Conservation (phyloP, 2,888 invertebrate species). For the Napeogenes sylphis region DNA sequence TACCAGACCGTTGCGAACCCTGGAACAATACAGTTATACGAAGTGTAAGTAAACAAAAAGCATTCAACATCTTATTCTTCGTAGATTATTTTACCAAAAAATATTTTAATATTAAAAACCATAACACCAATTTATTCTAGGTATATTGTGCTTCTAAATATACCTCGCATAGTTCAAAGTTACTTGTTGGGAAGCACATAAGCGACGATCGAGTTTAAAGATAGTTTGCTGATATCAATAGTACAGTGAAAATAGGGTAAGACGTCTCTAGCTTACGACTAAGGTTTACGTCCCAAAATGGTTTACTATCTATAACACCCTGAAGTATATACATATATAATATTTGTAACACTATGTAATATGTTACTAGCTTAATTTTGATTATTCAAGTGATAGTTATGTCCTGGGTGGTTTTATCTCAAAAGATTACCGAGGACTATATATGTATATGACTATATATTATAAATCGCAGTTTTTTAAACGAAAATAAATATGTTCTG, state of each 20-base stretch:
- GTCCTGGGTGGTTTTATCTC: no score
- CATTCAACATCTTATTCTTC: no score
- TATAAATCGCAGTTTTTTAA: no score
- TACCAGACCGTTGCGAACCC: conserved; percentile 68
- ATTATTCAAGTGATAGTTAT: no score
- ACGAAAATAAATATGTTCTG: no score
- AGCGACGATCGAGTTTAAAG: conserved; percentile 18
- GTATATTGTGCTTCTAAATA: neutral
- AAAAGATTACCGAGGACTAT: no score
- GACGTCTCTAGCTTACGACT: conserved; percentile 8
- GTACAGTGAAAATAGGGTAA: conserved; percentile 22
- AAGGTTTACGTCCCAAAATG: conserved; percentile 11
- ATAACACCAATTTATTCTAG: neutral
- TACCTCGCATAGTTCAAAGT: neutral
- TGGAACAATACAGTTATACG: conserved; percentile 46
- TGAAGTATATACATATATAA: no score
- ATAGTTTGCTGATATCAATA: conserved; percentile 20
- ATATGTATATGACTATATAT: no score
- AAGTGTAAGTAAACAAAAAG: no score
- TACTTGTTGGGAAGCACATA: neutral
- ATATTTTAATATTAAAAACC: neutral
- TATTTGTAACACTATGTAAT: no score
- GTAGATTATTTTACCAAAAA: no score
- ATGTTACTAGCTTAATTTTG: no score
- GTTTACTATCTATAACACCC: conserved; percentile 8